phyloP scores from a whole-genome alignment of 2,113 vertebrate genomes.

The Cyanocitta stelleri region DNA sequence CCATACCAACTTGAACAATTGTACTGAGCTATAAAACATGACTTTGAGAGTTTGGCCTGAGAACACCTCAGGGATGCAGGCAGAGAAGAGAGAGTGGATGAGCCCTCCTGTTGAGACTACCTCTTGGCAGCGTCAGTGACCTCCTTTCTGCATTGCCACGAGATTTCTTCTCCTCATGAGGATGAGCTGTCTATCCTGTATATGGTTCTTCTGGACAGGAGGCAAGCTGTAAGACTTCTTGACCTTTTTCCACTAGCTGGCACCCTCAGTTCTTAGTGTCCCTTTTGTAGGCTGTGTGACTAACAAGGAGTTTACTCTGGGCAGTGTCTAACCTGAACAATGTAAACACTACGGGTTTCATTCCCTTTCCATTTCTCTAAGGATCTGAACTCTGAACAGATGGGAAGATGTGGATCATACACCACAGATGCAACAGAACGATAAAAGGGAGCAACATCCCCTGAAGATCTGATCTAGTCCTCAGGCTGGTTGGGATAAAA shows the following conservation, averaged over 20 bases:
- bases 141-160: neutral
- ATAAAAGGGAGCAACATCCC: neutral
- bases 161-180: neutral
- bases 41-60: neutral
- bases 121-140: accelerated
- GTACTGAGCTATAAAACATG: neutral
- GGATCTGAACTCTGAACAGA: neutral
- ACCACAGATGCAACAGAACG: neutral
- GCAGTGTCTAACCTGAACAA: neutral
- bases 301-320: neutral
- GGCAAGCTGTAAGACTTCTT: neutral
- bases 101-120: neutral
- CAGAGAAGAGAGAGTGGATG: neutral
- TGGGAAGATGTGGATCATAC: neutral
- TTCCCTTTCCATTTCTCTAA: neutral
- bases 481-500: neutral
- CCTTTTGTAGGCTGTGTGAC: neutral
- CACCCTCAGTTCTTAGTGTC: neutral
- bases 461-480: neutral
- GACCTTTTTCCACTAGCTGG: neutral
- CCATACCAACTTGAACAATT: neutral
- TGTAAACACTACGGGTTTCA: accelerated
- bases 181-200: neutral
- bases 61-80: neutral
- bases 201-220: neutral